Evolutionary conservation across 1,140 invertebrate species (phyloP).

Genomic region (Bombus superbus): DNA sequence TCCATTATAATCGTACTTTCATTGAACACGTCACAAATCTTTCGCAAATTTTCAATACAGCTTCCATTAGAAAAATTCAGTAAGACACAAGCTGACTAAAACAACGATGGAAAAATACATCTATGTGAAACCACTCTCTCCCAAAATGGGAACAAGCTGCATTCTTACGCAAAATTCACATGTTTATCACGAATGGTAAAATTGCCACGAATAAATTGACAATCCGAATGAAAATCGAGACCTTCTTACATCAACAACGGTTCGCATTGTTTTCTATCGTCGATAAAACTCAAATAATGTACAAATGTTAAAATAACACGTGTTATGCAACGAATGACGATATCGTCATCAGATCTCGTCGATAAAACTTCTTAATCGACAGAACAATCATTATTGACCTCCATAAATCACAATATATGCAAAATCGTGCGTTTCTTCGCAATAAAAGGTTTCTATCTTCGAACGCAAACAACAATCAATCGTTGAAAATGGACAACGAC

Average conservation of each 20-base stretch:
- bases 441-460: background rate
- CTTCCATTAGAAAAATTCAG: background rate
- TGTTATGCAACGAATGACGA: background rate
- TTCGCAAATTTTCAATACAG: background rate
- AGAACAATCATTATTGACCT: background rate
- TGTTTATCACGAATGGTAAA: background rate
- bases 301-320: background rate
- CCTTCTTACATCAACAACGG: background rate
- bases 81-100: background rate
- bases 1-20: background rate
- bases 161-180: background rate
- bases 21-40: background rate
- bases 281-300: background rate
- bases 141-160: background rate
- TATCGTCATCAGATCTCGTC: no score
- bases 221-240: background rate
- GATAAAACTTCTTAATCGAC: background rate
- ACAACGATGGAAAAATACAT: no score
- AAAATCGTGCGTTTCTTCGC: background rate
- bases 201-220: background rate
- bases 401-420: background rate
- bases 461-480: background rate
- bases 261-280: background rate
- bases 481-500: background rate
- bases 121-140: no score